Evolutionary conservation across 2,888 invertebrate genomes (phyloP), one percentile per base, ranked within the genome.

Genomic region (Leptarthrus brevirostris): DNA sequence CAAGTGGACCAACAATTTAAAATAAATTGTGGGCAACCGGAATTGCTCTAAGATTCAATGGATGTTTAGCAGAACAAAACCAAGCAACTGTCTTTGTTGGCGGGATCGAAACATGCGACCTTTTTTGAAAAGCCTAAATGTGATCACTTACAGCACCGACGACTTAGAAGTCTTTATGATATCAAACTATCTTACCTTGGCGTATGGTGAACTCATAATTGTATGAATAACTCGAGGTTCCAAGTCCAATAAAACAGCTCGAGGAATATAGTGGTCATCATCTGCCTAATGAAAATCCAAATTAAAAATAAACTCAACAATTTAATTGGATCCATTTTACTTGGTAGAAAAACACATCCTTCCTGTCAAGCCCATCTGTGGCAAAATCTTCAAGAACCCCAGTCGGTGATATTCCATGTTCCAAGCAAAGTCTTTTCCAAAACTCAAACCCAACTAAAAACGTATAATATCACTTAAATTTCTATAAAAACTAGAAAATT

Each of bases 341-440:
- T 87, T 98, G 97, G 84, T 99, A 98, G 83, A 99, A 99, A 86
- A 98, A 98, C 5, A 98, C 97, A 89, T 98, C 98, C 86, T 99
- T 99, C 64, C 97, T 89, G 84, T 98, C 98, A 1, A 93, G 91
- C 5, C 96, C 96, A 81, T 97, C 97, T 2, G 93, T 93, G 0
- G 96, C 97, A 52, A 82, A 83, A 79, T 95, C 94, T 83, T 97
- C 95, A 74, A 98, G 86, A 75, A 96, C 95, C 18, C 98, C 98
- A 82, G 97, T 97, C 1, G 96, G 95, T 80, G 94, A 97, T 79
- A 99, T 98, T 0, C 97, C 98, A 86, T 99, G 99, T 83, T 99
- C 99, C 69, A 93, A 90, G 84, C 98, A 98, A 70, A 99, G 86
- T 81, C 97, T 93, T 84, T 98, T 98, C 99, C 98, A 99, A 87